Evolutionary conservation across 2,888 invertebrate genomes (phyloP).

Genomic region (Tortricodes alternella): DNA sequence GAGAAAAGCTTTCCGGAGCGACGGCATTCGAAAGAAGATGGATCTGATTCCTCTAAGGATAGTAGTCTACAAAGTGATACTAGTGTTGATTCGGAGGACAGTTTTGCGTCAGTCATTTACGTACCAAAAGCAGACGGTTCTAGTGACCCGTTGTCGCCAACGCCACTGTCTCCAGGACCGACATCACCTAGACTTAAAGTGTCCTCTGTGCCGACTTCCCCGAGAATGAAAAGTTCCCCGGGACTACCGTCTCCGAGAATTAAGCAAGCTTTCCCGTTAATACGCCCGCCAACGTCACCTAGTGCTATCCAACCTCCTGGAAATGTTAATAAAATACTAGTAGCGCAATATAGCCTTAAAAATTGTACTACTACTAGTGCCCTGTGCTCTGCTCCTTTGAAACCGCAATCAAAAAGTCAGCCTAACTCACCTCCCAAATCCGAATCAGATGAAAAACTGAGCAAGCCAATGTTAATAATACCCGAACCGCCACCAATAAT

Average conservation of each 20-base stretch:
- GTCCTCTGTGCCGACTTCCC: conserved; percentile 90
- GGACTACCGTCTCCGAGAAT: conserved; percentile 86
- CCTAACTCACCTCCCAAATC: conserved; percentile 77
- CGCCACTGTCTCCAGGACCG: conserved; percentile 83
- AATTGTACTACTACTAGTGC: conserved; percentile 69
- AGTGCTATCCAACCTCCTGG: conserved; percentile 78
- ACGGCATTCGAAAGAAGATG: conserved; percentile 92
- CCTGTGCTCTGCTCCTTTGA: conserved; percentile 51
- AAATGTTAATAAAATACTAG: conserved; percentile 80
- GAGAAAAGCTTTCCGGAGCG: conserved; percentile 83
- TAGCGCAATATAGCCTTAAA: conserved; percentile 82
- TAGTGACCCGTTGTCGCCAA: conserved; percentile 82
- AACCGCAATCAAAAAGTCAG: conserved; percentile 75
- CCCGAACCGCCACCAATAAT: conserved; percentile 56
- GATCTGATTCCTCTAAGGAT: conserved; percentile 94
- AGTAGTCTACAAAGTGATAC: conserved; percentile 96
- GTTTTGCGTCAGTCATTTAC: conserved; percentile 95
- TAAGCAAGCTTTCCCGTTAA: conserved; percentile 85
- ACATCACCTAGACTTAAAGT: conserved; percentile 85
- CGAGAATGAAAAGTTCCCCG: conserved; percentile 87
- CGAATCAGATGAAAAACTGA: conserved; percentile 62
- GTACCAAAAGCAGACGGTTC: conserved; percentile 91
- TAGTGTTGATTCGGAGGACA: conserved; percentile 96
- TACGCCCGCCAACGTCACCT: conserved; percentile 83
- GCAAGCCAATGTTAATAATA: conserved; percentile 39